phyloP scores from a whole-genome alignment of 2,888 invertebrate species.

The Melanotus villosus region DNA sequence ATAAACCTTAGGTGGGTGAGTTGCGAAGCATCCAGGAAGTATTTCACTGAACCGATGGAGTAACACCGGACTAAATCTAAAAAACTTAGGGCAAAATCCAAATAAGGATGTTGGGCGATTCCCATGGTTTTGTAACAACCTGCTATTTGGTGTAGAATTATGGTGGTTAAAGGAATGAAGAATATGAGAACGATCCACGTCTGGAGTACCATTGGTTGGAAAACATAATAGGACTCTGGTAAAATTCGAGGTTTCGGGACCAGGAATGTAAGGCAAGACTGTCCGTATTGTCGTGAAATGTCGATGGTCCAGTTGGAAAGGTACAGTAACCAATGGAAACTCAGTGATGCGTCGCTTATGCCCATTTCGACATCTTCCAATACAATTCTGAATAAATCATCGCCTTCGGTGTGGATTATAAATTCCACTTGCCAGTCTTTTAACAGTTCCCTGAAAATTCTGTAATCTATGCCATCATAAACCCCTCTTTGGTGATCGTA shows the following conservation, averaged over 20 bases:
- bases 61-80: conserved; percentile 2
- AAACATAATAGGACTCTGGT: conserved; percentile 23
- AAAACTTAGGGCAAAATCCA: neutral
- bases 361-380: neutral
- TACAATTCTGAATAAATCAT: neutral
- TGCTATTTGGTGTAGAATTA: conserved; percentile 1
- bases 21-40: neutral
- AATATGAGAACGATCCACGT: conserved; percentile 33
- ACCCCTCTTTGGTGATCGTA: neutral
- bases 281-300: conserved; percentile 39
- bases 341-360: conserved; percentile 4
- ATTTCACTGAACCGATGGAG: conserved; percentile 14
- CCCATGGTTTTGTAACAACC: neutral
- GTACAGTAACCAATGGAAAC: conserved; percentile 19
- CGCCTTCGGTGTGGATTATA: neutral
- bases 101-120: conserved; percentile 19
- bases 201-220: conserved; percentile 23
- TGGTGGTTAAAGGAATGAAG: neutral
- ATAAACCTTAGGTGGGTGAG: conserved; percentile 9
- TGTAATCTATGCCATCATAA: conserved; percentile 35
- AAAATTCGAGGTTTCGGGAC: conserved; percentile 48
- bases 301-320: neutral
- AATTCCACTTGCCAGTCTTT: conserved; percentile 16
- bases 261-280: conserved; percentile 49
- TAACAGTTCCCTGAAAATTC: conserved; percentile 15